Base-by-base conservation (phyloP, 2,888 invertebrate species). In the Nemurella pictetii region DNA sequence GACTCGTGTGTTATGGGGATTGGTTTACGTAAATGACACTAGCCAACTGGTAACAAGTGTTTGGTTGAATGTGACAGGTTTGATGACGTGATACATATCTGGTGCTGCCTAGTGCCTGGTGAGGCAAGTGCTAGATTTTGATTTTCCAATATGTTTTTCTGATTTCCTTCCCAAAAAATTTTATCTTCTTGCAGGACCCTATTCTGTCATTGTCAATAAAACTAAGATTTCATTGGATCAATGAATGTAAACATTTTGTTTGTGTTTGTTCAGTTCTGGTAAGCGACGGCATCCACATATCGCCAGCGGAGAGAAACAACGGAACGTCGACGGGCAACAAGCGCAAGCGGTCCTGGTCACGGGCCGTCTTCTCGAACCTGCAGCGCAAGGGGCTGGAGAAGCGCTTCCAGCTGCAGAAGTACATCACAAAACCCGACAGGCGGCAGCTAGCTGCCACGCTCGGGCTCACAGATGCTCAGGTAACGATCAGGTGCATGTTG, bases 321-420 rank as follows among this genome's bases (percentile, higher is more conserved):
- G 35, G 35, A 15, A 32, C 84, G 75, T 55, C 85, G 84, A 78
- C 73, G 4, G 25, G 74, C 20, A 85, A 80, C 36, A 95, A 97
- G 89, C 91, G 97, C 85, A 98, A 98, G 89, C 93, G 98, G 30
- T 97, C 98, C 0, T 98, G 98, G 98, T 98, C 98, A 0, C 92
- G 98, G 83, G 98, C 98, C 0, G 98, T 98, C 0, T 98, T 98
- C 90, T 98, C 97, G 89, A 97, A 97, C 89, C 92, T 98, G 1
- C 98, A 98, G 89, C 91, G 98, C n/a, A 98, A 98, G 89, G 98
- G 98, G 0, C 91, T 98, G 84, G 98, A 98, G 91, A 93, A 97
- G 87, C 92, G 98, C 88, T 98, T 98, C 90, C 96, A 97, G 89
- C 94, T 98, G 87, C 98, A 98, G 90, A 98, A 98, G 90, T 98